phyloP scores from a whole-genome alignment of 2,113 vertebrate species.

The Sula dactylatra region DNA sequence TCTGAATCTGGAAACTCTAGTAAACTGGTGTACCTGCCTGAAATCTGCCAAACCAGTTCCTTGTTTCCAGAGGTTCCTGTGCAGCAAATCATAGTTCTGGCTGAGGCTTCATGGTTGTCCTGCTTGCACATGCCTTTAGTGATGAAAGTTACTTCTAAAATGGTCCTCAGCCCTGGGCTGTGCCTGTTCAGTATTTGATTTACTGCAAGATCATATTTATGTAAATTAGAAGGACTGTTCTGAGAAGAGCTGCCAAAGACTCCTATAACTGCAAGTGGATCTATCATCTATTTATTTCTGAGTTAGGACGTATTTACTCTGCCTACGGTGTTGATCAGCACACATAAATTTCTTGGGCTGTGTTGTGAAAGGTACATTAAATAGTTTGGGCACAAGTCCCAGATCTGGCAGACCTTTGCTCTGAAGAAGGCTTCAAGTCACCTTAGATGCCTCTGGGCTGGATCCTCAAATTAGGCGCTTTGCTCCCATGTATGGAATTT shows the following conservation, averaged over 20 bases:
- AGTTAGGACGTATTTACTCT: background rate
- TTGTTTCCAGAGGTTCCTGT: background rate
- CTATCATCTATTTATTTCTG: background rate
- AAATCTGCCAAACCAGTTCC: background rate
- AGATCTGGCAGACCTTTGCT: background rate
- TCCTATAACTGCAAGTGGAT: background rate
- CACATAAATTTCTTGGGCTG: background rate
- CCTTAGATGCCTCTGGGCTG: background rate
- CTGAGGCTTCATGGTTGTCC: background rate
- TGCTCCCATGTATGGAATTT: rapidly evolving
- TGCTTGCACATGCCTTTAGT: background rate
- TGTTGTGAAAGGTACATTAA: background rate
- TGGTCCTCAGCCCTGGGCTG: background rate
- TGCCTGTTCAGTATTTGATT: background rate
- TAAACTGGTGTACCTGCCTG: background rate
- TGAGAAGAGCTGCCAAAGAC: background rate
- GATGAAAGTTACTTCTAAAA: background rate
- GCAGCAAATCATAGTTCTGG: background rate
- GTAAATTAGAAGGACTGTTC: background rate
- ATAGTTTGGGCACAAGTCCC: background rate
- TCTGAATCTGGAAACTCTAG: background rate
- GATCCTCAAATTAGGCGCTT: background rate
- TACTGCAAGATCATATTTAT: background rate
- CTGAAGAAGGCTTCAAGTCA: background rate
- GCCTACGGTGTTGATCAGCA: background rate